Evolutionary conservation across 2,888 invertebrate genomes (phyloP), one percentile per base, ranked within the genome.

Genomic region (Spodoptera littoralis): DNA sequence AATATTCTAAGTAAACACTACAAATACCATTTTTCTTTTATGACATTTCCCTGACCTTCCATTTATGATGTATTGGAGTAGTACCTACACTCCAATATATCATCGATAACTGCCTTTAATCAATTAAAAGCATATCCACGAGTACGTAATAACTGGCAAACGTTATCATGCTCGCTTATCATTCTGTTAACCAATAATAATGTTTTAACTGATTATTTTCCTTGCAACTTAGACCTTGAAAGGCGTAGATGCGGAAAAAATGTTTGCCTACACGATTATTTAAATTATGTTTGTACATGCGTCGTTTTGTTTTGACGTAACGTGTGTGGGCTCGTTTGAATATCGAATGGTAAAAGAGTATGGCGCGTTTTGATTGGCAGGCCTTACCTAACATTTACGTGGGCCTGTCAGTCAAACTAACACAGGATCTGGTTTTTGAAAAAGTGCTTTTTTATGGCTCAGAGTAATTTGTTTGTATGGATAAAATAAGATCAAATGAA

Each of bases 151-250:
- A 81, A 80, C 73, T 70, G 67, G 65, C 70, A 54, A 67, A 61
- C 70, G 80, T 78, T 87, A 86, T 87, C 84, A 72, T 77, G 52
- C 30, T 53, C 70, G 57, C 81, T 86, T 87, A 87, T 87, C 87
- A 81, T 81, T 79, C 78, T 79, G 79, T 86, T 84, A 83, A 85
- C 84, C 83, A 84, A 88, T 86, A 85, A 84, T 82, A 83, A 80
- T 77, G 80, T 79, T 82, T 73, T 72, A 76, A 76, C 80, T 78
- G 79, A 77, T 76, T 83, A 82, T 84, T 81, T 85, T 81, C 69
- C 73, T 77, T 75, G 68, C 76, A 63, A 74, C 53, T 50, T 62
- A 82, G 80, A 79, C 56, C 65, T 82, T 70, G 60, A 63, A 81
- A 79, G 47, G 55, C 52, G 57, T 77, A 76, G 82, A 80, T 71